Base-by-base conservation (phyloP, 2,888 invertebrate species). In the Drosophila falleni region DNA sequence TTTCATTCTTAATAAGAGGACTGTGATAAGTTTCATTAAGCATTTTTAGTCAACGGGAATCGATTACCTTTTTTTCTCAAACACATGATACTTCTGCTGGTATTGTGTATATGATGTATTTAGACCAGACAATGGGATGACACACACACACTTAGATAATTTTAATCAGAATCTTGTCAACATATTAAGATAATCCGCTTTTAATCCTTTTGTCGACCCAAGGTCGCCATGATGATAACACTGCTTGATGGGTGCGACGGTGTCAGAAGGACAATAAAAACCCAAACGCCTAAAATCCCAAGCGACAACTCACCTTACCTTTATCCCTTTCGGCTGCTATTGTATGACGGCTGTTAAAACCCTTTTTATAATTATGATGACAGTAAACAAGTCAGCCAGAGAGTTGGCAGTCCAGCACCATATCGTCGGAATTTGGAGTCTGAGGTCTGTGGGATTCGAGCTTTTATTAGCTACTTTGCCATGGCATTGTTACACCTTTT, bases 191-290 rank as follows among this genome's bases (percentile, higher is more conserved):
- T 86, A 89, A 86, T 89, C 83, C 71, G 69, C 81, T 75, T 88
- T 89, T 89, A 89, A 87, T 87, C 87, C 89, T 60, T 89, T 89
- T 77, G 87, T 77, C 84, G 87, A 89, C 84, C 81, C 89, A 87
- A 81, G 90, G 89, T 87, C 89, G 63, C 68, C 59, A 55, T 55
- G 63, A 60, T 71, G 56, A 82, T 70, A 74, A 61, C 35, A 46
- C 46, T 35, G 35, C 46, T 46, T 68, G 56, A 55, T 76, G 62
- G 77, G 42, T 71, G 74, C 65, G 63, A 39, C 41, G 63, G 64
- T 65, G 64, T 71, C 68, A 60, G 63, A 55, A 62, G 62, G 72
- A 78, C 74, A 81, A 78, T 71, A 70, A 84, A 74, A 77, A 71
- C 51, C 68, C 60, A 70, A 77, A 54, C 63, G 50, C 62, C 58